phyloP scores from a whole-genome alignment of 2,797 vertebrate genomes.

The Pogonophryne albipinna region DNA sequence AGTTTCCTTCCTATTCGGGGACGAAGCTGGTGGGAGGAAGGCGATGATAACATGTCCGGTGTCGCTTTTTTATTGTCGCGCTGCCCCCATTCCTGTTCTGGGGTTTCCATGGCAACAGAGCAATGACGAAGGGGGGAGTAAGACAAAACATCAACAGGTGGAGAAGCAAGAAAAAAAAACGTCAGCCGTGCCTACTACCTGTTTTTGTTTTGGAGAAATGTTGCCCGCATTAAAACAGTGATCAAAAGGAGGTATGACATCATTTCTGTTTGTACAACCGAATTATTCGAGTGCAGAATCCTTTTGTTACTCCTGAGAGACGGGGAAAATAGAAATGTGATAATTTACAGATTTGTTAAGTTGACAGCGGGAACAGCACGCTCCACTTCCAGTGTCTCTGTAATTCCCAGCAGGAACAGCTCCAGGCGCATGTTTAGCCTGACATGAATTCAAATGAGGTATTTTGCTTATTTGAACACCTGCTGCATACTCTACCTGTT shows the following conservation, averaged over 20 bases:
- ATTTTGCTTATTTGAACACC: slow-evolving; percentile 37
- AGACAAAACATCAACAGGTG: slow-evolving; percentile 68
- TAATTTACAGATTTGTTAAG: slow-evolving; percentile 23
- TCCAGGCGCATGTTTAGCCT: slow-evolving; percentile 52
- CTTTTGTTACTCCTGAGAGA: slow-evolving; percentile 21
- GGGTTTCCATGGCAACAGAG: slow-evolving; percentile 74
- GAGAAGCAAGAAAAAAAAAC: slow-evolving; percentile 34
- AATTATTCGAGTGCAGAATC: not conserved
- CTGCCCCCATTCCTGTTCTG: slow-evolving; percentile 39
- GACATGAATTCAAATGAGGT: slow-evolving; percentile 17
- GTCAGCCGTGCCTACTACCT: slow-evolving; percentile 27
- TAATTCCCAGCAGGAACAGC: slow-evolving; percentile 52
- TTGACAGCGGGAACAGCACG: slow-evolving; percentile 64
- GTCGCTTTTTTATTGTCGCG: slow-evolving; percentile 42
- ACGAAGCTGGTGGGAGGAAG: slow-evolving; percentile 51
- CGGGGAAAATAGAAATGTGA: slow-evolving; percentile 27
- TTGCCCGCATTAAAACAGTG: slow-evolving; percentile 1
- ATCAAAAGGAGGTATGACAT: not conserved
- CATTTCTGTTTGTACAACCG: not conserved
- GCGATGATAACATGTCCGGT: slow-evolving; percentile 54
- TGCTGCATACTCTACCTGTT: slow-evolving; percentile 17
- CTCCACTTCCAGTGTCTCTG: slow-evolving; percentile 52
- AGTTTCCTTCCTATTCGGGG: slow-evolving; percentile 29
- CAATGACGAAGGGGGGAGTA: slow-evolving; percentile 15
- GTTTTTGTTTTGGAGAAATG: not conserved